Percentiles rank a stretch among this genome's conserved stretches.
These are phyloP conservation scores for Myiotriccus ornatus DNA, from an alignment of 2,797 vertebrate species.

Conservation along the genomic window DNA sequence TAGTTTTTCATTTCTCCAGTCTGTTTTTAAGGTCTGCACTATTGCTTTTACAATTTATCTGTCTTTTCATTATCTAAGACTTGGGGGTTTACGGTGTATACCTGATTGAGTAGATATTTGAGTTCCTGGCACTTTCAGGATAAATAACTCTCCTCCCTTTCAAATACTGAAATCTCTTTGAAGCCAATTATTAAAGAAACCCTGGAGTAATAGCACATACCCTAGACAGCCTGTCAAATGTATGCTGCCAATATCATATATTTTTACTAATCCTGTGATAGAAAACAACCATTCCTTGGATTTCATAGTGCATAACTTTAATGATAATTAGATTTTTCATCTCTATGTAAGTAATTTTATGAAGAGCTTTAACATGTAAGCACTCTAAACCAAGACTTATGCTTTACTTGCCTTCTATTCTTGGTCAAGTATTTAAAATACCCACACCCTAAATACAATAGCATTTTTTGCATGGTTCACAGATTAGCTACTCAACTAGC, in stretches of 20 bases:
- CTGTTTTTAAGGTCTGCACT: neutral
- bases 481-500: neutral
- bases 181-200: constrained; percentile 27
- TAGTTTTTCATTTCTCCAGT: neutral
- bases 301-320: neutral
- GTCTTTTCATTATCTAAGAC: neutral
- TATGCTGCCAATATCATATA: neutral
- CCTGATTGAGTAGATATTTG: neutral
- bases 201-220: neutral
- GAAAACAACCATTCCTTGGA: neutral
- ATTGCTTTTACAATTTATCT: neutral
- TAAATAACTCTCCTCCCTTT: neutral
- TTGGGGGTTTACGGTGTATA: neutral
- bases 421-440: neutral
- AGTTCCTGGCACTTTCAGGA: neutral
- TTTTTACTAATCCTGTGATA: neutral
- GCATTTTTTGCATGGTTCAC: neutral
- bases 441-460: neutral
- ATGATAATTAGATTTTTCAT: neutral
- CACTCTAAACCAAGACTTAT: neutral
- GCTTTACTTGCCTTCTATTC: neutral
- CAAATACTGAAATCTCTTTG: neutral
- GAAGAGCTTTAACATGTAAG: neutral
- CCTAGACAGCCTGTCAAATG: neutral
- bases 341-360: neutral